Evolutionary conservation across 2,797 vertebrate genomes (phyloP).

Genomic region (Nannoperca obscura): DNA sequence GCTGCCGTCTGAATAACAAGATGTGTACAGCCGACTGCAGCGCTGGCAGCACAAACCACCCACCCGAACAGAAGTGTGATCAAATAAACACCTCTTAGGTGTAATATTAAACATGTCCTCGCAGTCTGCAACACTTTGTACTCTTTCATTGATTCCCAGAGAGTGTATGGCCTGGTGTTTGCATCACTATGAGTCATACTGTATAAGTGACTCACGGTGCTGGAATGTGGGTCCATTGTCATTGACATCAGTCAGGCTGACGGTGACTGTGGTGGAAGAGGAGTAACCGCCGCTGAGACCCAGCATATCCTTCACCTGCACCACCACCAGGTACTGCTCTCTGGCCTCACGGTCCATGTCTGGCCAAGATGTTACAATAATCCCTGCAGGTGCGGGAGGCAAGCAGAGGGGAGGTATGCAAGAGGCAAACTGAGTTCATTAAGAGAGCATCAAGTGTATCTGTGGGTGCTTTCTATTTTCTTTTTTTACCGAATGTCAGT

Average conservation of each 20-base stretch:
- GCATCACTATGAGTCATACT: slow-evolving; percentile 39
- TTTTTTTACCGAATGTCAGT: slow-evolving; percentile 18
- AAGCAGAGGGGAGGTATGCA: not conserved
- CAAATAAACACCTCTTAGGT: slow-evolving; percentile 69
- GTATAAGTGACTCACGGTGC: slow-evolving; percentile 89
- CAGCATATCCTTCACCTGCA: slow-evolving; percentile 95
- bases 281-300: slow-evolving; percentile 90
- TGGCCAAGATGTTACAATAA: slow-evolving; percentile 84
- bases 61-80: slow-evolving; percentile 51
- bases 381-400: slow-evolving; percentile 69
- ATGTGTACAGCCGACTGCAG: slow-evolving; percentile 20
- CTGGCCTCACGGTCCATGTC: slow-evolving; percentile 94
- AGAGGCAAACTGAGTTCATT: slow-evolving; percentile 18
- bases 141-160: slow-evolving; percentile 52
- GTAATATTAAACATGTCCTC: slow-evolving; percentile 66
- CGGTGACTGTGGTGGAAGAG: slow-evolving; percentile 91
- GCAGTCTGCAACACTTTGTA: slow-evolving; percentile 44
- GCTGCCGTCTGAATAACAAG: slow-evolving; percentile 48
- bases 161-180: slow-evolving; percentile 25
- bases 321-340: slow-evolving; percentile 90
- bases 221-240: slow-evolving; percentile 96
- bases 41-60: slow-evolving; percentile 51
- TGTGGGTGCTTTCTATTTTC: slow-evolving; percentile 26
- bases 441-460: slow-evolving; percentile 1
- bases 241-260: slow-evolving; percentile 93